phyloP scores from a whole-genome alignment of 2,113 vertebrate genomes.

The Drymodes brunneopygia region DNA sequence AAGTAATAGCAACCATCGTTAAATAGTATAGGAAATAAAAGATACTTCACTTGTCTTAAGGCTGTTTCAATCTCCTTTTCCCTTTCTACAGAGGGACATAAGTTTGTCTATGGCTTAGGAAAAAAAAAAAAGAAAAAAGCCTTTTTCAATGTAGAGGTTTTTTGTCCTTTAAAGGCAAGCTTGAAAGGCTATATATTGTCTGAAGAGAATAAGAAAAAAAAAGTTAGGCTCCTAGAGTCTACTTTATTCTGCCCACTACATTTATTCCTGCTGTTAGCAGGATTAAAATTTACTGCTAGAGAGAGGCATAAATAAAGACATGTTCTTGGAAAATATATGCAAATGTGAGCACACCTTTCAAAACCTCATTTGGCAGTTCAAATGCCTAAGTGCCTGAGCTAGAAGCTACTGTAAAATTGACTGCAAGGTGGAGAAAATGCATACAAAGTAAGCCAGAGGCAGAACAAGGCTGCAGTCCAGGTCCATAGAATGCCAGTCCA shows the following conservation, averaged over 20 bases:
- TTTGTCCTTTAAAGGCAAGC: conserved; percentile 31
- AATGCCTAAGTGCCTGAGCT: conserved; percentile 46
- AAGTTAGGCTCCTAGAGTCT: conserved; percentile 8
- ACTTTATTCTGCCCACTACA: conserved; percentile 41
- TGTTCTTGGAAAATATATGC: conserved; percentile 57
- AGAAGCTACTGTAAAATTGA: conserved; percentile 49
- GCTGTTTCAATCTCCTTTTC: conserved; percentile 50
- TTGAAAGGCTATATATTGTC: conserved; percentile 28
- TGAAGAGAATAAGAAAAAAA: conserved; percentile 41
- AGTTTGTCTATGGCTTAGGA: conserved; percentile 11
- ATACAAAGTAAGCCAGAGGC: conserved; percentile 7
- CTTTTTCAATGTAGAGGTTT: background rate
- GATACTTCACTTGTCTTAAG: conserved; percentile 50
- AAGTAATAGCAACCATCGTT: conserved; percentile 64
- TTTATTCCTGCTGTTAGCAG: conserved; percentile 48
- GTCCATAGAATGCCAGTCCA: background rate
- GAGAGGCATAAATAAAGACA: conserved; percentile 39
- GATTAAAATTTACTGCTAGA: conserved; percentile 46
- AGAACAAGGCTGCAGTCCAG: background rate
- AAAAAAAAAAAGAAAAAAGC: background rate
- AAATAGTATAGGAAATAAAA: conserved; percentile 64
- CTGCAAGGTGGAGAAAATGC: conserved; percentile 19
- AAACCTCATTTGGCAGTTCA: conserved; percentile 55
- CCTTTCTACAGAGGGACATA: conserved; percentile 3
- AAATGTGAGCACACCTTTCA: conserved; percentile 61